Evolutionary conservation across 2,888 invertebrate species (phyloP).

Genomic region (Rosalia funebris): DNA sequence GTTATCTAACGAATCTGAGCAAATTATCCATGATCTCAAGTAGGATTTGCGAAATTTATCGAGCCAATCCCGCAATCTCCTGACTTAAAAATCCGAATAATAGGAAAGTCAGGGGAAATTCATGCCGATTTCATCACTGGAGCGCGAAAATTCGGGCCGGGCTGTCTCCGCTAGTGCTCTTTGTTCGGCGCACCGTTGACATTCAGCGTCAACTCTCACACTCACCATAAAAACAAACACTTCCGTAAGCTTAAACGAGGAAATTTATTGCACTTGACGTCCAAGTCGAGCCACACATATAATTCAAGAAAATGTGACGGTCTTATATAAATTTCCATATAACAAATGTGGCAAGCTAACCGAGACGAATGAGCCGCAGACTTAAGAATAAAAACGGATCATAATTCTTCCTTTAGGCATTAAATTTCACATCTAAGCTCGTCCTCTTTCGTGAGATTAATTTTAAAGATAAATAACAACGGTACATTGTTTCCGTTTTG

Average conservation of each 20-base stretch:
- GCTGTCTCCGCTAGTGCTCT: constrained; percentile 29
- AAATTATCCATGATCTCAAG: too few species aligned
- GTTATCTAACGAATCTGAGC: too few species aligned
- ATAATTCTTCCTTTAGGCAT: constrained; percentile 42
- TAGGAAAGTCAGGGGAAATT: constrained; percentile 3
- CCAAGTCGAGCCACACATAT: constrained; percentile 38
- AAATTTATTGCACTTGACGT: constrained; percentile 43
- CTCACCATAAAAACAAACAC: constrained; percentile 41
- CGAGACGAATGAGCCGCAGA: constrained; percentile 43
- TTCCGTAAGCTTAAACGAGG: constrained; percentile 37
- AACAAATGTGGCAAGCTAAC: constrained; percentile 43
- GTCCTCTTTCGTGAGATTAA: constrained; percentile 26
- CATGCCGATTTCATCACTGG: constrained; percentile 17
- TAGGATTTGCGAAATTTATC: too few species aligned
- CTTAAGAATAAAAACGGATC: constrained; percentile 43
- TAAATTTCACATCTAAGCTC: constrained; percentile 36
- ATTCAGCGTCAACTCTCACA: constrained; percentile 35
- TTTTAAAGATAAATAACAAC: constrained; percentile 25
- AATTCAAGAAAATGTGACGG: constrained; percentile 44
- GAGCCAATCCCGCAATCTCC: neutral
- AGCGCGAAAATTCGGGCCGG: constrained; percentile 20
- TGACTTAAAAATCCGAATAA: constrained; percentile 1
- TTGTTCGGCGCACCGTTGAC: constrained; percentile 36
- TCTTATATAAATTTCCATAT: constrained; percentile 43
- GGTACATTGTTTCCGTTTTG: constrained; percentile 1